These are phyloP conservation scores for Temnothorax unifasciatus DNA, from an alignment of 2,888 invertebrate genomes.

Conservation along the genomic window DNA sequence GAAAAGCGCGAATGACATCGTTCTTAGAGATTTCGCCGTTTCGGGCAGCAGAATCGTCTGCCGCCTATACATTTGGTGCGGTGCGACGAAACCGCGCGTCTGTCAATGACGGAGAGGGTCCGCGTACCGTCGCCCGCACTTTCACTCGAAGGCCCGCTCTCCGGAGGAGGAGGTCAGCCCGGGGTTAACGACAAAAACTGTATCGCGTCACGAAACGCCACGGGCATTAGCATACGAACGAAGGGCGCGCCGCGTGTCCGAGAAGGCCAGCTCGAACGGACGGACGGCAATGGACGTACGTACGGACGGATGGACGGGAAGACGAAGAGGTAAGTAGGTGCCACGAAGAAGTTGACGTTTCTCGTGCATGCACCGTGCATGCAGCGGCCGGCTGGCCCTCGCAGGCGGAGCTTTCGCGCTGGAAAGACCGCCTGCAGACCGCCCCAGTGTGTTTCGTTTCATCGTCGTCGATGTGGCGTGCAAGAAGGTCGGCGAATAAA, in stretches of 20 bases:
- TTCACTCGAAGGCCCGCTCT: slow-evolving; percentile 65
- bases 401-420: slow-evolving; percentile 84
- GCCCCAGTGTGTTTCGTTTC: slow-evolving; percentile 79
- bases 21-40: slow-evolving; percentile 65
- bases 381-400: slow-evolving; percentile 57
- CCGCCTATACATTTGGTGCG: not conserved
- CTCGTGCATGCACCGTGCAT: slow-evolving; percentile 64
- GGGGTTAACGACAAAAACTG: slow-evolving; percentile 74
- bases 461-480: slow-evolving; percentile 73
- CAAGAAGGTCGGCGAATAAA: slow-evolving; percentile 61
- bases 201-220: slow-evolving; percentile 73
- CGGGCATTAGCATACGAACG: slow-evolving; percentile 69
- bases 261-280: slow-evolving; percentile 57
- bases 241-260: slow-evolving; percentile 56
- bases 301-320: slow-evolving; percentile 65
- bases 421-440: slow-evolving; percentile 83
- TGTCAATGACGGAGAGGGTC: slow-evolving; percentile 45
- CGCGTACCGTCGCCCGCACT: slow-evolving; percentile 65
- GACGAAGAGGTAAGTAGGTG: slow-evolving; percentile 60
- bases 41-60: slow-evolving; percentile 52
- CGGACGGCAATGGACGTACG: slow-evolving; percentile 65
- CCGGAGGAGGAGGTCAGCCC: slow-evolving; percentile 60
- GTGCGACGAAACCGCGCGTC: slow-evolving; percentile 38
- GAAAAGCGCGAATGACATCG: slow-evolving; percentile 17
- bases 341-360: slow-evolving; percentile 69